A percentile compares a stretch with the other conserved stretches of the same genome.
These are phyloP conservation scores for Chelon labrosus DNA, from an alignment of 2,797 vertebrate species.

Conservation along the genomic window DNA sequence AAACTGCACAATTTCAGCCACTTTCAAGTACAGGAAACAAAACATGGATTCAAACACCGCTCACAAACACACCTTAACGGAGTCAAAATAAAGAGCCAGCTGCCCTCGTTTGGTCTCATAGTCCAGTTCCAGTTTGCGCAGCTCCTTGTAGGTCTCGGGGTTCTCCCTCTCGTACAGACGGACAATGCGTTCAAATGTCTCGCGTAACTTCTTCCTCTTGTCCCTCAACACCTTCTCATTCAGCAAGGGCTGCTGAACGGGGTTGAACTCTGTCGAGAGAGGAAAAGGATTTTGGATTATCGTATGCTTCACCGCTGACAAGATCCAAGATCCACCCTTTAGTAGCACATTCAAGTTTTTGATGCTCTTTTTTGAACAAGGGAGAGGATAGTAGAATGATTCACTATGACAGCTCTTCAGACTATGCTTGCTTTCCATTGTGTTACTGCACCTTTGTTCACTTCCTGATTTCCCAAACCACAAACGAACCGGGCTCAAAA, in stretches of 20 bases:
- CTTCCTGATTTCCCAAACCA: too few species aligned
- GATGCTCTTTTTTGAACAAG: too few species aligned
- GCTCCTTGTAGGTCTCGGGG: conserved; percentile 96
- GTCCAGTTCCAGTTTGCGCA: conserved; percentile 94
- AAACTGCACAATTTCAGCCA: too few species aligned
- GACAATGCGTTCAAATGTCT: conserved; percentile 97
- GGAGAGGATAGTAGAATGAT: too few species aligned
- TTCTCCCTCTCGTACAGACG: conserved; percentile 97
- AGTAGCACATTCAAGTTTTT: too few species aligned
- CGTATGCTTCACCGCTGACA: too few species aligned
- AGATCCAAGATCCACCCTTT: too few species aligned
- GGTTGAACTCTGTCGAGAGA: conserved; percentile 92
- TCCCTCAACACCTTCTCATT: conserved; percentile 98
- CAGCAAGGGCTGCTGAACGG: conserved; percentile 90
- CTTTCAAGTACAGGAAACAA: not conserved
- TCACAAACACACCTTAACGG: conserved; percentile 82
- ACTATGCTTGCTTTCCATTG: too few species aligned
- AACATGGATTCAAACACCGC: not conserved
- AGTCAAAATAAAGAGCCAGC: conserved; percentile 90
- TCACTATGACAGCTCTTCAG: too few species aligned
- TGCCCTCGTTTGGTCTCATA: conserved; percentile 97
- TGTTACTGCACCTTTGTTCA: too few species aligned
- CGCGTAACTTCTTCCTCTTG: conserved; percentile 96
- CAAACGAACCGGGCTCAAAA: too few species aligned
- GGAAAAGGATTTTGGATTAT: too few species aligned